Percentiles rank a stretch among this genome's conserved stretches.
These are phyloP conservation scores for Coracias cyanogaster DNA, from an alignment of 2,797 vertebrate species.

Conservation along the genomic window DNA sequence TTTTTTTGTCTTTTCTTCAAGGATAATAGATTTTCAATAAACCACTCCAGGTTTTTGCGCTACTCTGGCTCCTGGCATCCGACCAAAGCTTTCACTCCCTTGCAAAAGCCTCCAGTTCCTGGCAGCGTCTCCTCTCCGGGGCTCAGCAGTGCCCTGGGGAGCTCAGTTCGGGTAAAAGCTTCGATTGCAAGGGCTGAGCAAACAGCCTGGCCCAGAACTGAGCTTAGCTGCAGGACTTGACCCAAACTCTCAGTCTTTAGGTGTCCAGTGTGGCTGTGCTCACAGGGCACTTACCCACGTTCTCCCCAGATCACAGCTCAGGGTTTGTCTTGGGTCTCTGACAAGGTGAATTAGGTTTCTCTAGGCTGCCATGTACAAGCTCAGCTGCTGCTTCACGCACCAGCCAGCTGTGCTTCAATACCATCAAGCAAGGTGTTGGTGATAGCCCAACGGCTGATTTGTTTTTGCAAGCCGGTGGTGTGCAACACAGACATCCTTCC, in stretches of 20 bases:
- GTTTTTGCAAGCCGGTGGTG: background rate
- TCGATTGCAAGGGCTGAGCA: background rate
- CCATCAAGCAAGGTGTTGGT: fast-evolving
- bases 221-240: background rate
- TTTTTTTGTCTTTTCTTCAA: background rate
- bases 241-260: background rate
- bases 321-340: background rate
- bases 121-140: background rate
- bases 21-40: background rate
- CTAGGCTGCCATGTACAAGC: background rate
- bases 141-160: background rate
- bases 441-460: fast-evolving
- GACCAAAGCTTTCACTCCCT: background rate
- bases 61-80: background rate
- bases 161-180: background rate
- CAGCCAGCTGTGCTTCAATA: fast-evolving
- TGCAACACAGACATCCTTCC: background rate
- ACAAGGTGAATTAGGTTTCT: background rate
- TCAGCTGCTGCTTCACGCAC: background rate
- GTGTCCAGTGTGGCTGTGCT: fast-evolving
- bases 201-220: background rate
- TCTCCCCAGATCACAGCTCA: background rate
- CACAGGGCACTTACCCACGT: background rate
- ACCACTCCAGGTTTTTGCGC: background rate
- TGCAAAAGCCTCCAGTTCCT: background rate